These are phyloP conservation scores for Chrosomus eos DNA, from an alignment of 2,797 vertebrate species.

Conservation along the genomic window DNA sequence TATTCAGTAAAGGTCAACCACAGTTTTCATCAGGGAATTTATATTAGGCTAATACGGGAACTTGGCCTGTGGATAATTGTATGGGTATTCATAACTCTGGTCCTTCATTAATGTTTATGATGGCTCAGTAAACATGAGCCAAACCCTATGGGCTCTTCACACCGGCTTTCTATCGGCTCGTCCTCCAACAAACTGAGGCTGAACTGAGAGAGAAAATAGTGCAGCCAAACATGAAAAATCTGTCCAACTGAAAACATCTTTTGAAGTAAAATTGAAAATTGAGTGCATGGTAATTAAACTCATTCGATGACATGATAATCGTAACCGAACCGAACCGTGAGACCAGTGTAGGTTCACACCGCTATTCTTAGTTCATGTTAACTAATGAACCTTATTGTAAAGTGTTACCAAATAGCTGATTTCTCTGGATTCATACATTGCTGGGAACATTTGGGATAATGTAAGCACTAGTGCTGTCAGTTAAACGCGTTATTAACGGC, in stretches of 20 bases:
- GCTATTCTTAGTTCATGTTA: no score
- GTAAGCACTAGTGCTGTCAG: no score
- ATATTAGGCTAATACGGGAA: constrained; percentile 70
- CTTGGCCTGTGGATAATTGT: constrained; percentile 50
- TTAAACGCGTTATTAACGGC: no score
- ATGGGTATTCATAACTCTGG: constrained; percentile 73
- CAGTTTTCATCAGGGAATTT: constrained; percentile 68
- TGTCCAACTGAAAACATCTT: not conserved
- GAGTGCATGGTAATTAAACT: no score
- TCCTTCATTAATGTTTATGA: constrained; percentile 65
- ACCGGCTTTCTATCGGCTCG: not conserved
- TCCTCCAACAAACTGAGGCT: constrained; percentile 23
- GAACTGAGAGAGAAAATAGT: not conserved
- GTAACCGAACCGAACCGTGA: no score
- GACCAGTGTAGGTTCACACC: no score
- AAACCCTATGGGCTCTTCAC: constrained; percentile 69
- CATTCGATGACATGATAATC: no score
- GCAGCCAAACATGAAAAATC: not conserved
- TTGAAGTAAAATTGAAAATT: no score
- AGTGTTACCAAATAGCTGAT: no score
- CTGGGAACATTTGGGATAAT: no score
- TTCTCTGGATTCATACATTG: no score
- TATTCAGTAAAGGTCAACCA: constrained; percentile 64
- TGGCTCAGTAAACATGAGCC: constrained; percentile 68
- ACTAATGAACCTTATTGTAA: no score